A percentile compares a stretch with the other conserved stretches of the same genome.
Conservation (phyloP, 37 sponge, comb jelly and placozoan species). For the Amphimedon queenslandica region DNA sequence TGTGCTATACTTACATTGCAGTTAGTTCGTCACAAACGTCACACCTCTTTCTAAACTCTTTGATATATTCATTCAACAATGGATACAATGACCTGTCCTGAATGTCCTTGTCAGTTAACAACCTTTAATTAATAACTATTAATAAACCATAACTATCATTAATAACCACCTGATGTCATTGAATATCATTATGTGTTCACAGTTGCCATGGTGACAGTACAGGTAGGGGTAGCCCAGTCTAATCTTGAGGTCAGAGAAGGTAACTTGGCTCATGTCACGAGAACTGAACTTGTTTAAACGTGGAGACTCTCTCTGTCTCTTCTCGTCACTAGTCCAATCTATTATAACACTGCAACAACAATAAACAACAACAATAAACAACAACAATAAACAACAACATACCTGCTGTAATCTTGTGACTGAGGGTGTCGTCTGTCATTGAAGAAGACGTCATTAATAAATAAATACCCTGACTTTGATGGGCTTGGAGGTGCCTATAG, state of each 20-base stretch:
- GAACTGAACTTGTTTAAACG: constrained; percentile 20
- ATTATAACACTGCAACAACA: constrained; percentile 34
- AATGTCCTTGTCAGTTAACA: constrained; percentile 46
- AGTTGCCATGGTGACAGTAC: constrained; percentile 82
- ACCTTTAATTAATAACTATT: constrained; percentile 7
- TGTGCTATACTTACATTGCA: constrained; percentile 36
- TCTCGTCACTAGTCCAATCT: constrained; percentile 18
- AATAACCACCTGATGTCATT: constrained; percentile 54
- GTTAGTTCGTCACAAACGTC: constrained; percentile 37
- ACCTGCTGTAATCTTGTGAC: constrained; percentile 44
- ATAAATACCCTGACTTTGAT: constrained; percentile 72
- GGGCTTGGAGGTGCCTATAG: not conserved
- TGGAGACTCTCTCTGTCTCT: constrained; percentile 8
- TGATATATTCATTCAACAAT: constrained; percentile 12
- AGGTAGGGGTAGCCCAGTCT: constrained; percentile 92
- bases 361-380: no score
- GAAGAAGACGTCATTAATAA: constrained; percentile 83
- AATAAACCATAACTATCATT: not conserved
- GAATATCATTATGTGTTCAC: constrained; percentile 85
- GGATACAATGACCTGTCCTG: constrained; percentile 65
- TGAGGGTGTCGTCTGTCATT: constrained; percentile 62
- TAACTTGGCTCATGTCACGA: constrained; percentile 36
- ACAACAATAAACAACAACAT: not conserved
- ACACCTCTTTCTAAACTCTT: constrained; percentile 34
- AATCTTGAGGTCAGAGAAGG: constrained; percentile 55